Conservation (phyloP, 2,888 invertebrate species). For the Drosophila macrospina region DNA sequence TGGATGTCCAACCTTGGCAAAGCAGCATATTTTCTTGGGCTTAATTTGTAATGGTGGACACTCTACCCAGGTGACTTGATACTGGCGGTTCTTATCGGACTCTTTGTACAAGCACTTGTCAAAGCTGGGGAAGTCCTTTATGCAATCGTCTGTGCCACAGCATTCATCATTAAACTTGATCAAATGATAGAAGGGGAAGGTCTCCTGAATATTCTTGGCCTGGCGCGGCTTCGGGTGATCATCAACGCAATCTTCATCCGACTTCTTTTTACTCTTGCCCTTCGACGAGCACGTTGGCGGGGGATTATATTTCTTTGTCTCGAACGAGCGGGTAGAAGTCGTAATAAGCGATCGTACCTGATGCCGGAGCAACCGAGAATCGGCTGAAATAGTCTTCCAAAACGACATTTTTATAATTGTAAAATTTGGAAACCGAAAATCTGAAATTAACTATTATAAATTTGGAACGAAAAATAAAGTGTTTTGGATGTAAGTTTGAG, state of each 20-base stretch:
- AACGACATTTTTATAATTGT: constrained; percentile 19
- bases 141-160: constrained; percentile 49
- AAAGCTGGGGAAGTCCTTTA: constrained; percentile 40
- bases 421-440: constrained; percentile 8
- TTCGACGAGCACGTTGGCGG: constrained; percentile 9
- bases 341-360: neutral
- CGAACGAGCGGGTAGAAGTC: neutral
- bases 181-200: constrained; percentile 49
- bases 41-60: constrained; percentile 64
- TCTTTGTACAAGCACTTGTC: constrained; percentile 53
- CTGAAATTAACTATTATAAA: neutral
- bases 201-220: constrained; percentile 4
- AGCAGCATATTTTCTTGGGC: constrained; percentile 67
- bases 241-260: constrained; percentile 1
- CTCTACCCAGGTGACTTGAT: constrained; percentile 79
- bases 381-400: constrained; percentile 1
- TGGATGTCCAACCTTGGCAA: constrained; percentile 20
- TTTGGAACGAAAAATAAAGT: neutral
- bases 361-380: neutral
- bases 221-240: constrained; percentile 33
- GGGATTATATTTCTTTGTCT: constrained; percentile 19
- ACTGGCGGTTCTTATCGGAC: constrained; percentile 70
- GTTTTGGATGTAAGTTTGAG: neutral
- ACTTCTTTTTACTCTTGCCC: neutral
- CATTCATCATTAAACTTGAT: constrained; percentile 40